Percentiles rank a stretch among this genome's conserved stretches.
phyloP scores from a whole-genome alignment of 2,113 vertebrate species.

The Theristicus caerulescens region DNA sequence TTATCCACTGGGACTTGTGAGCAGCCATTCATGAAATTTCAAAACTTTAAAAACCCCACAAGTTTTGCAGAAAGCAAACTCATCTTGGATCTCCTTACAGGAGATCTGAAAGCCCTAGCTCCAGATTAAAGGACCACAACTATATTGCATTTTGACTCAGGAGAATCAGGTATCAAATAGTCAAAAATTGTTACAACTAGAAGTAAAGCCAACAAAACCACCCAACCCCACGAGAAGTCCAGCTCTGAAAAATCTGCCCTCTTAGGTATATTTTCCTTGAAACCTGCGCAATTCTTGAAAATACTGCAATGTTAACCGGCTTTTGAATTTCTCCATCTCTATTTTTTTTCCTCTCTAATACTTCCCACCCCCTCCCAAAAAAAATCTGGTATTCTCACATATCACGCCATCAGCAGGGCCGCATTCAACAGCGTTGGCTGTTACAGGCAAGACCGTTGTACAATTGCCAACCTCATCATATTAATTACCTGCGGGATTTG shows the following conservation, averaged over 20 bases:
- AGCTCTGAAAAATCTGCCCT: neutral
- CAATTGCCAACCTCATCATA: neutral
- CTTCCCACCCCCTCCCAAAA: neutral
- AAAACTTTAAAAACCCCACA: neutral
- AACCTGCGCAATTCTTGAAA: neutral
- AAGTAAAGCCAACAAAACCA: neutral
- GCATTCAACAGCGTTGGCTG: rapidly evolving
- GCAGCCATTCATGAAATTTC: neutral
- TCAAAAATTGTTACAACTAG: neutral
- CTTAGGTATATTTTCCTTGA: neutral
- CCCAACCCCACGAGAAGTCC: neutral
- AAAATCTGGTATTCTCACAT: neutral
- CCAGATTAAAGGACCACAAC: neutral
- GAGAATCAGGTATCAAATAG: neutral
- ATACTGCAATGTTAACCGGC: neutral
- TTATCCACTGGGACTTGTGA: neutral
- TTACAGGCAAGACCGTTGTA: neutral
- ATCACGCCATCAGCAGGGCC: neutral
- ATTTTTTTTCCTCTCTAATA: neutral
- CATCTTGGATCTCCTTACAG: neutral
- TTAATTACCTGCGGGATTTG: neutral
- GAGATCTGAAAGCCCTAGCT: neutral
- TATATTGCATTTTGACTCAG: neutral
- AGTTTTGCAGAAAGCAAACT: neutral
- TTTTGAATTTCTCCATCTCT: neutral